phyloP scores from a whole-genome alignment of 2,113 vertebrate genomes.

The Melanotaenia duboulayi region DNA sequence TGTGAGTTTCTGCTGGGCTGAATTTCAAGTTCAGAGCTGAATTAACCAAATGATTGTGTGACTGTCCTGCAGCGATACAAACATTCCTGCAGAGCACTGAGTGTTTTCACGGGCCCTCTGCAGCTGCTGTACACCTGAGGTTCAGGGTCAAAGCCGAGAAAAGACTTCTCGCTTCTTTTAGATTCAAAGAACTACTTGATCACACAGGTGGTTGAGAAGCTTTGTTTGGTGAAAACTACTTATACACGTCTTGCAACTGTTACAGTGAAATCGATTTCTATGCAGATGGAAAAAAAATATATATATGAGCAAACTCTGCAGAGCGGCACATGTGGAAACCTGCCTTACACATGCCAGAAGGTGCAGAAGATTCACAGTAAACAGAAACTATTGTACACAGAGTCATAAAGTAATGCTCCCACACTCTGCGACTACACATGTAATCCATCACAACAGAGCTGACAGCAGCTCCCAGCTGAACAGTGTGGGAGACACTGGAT shows the following conservation, averaged over 20 bases:
- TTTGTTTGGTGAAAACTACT: neutral
- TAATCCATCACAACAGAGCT: constrained; percentile 27
- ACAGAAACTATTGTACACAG: constrained; percentile 33
- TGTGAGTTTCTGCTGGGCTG: constrained; percentile 12
- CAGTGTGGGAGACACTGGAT: constrained; percentile 11
- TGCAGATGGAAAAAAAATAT: neutral
- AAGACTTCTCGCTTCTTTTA: neutral
- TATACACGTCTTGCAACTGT: neutral
- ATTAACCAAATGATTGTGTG: constrained; percentile 37
- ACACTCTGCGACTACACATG: constrained; percentile 11
- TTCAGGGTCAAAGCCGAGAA: constrained; percentile 7
- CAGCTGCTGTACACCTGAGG: constrained; percentile 27
- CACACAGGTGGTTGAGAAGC: neutral
- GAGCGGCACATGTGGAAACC: constrained; percentile 72
- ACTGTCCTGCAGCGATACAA: constrained; percentile 32
- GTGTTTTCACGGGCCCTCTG: constrained; percentile 10
- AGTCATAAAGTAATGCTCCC: neutral
- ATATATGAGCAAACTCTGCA: constrained; percentile 4
- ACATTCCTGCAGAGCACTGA: constrained; percentile 58
- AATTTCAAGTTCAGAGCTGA: constrained; percentile 27
- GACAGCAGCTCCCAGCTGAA: constrained; percentile 15
- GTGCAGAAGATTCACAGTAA: constrained; percentile 26
- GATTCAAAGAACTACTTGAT: neutral
- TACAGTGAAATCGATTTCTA: constrained; percentile 12
- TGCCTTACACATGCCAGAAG: constrained; percentile 62